Evolutionary conservation across 2,113 vertebrate genomes (phyloP).

Genomic region (Orthonyx spaldingii): DNA sequence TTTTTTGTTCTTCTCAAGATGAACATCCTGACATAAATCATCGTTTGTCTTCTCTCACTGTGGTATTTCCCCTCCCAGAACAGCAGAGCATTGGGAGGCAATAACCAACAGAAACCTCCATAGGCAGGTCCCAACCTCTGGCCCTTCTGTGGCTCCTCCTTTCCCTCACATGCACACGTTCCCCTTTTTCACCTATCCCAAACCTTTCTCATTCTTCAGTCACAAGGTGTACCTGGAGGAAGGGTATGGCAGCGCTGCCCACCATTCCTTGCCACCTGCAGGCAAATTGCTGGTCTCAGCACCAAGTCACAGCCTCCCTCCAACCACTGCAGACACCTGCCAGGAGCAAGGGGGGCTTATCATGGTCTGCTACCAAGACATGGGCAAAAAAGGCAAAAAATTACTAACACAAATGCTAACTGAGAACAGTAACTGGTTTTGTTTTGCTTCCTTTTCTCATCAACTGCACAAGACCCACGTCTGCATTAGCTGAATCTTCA

Average conservation of each 20-base stretch:
- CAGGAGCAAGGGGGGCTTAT: background rate
- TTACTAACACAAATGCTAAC: background rate
- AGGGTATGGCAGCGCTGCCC: background rate
- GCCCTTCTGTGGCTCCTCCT: background rate
- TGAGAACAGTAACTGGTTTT: background rate
- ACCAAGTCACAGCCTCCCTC: accelerated
- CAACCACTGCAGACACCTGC: background rate
- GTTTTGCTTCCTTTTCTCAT: background rate
- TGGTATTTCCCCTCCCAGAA: background rate
- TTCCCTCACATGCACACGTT: background rate
- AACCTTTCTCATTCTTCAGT: background rate
- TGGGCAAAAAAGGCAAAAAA: background rate
- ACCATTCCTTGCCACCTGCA: accelerated
- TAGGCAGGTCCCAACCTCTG: background rate
- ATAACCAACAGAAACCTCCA: background rate
- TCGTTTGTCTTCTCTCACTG: background rate
- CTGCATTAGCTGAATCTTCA: background rate
- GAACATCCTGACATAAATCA: background rate
- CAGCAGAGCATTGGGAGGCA: accelerated
- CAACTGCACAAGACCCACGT: accelerated
- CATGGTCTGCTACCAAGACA: accelerated
- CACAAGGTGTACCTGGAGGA: background rate
- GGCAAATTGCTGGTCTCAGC: background rate
- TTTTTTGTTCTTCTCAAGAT: background rate
- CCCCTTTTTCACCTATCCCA: background rate